These are phyloP conservation scores for Heliconius melpomene DNA, from an alignment of 1,140 invertebrate genomes.

Conservation along the genomic window DNA sequence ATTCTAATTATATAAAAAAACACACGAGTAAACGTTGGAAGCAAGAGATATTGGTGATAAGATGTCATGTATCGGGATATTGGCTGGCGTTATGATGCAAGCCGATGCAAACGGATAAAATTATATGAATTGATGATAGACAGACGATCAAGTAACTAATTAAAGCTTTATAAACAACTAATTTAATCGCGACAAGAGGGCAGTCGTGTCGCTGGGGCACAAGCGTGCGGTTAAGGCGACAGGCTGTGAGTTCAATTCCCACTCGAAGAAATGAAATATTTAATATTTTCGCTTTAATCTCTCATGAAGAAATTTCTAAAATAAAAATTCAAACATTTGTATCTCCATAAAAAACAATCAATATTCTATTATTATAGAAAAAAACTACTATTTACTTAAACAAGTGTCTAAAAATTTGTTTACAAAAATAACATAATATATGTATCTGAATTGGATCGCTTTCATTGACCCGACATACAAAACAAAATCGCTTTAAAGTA, in stretches of 20 bases:
- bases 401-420: background rate
- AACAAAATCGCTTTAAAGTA: background rate
- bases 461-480: slow-evolving; percentile 5
- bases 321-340: background rate
- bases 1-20: slow-evolving; percentile 59
- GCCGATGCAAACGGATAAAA: background rate
- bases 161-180: background rate
- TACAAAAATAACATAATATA: background rate
- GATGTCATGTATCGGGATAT: slow-evolving; percentile 20
- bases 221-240: too few species aligned
- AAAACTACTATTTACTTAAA: background rate
- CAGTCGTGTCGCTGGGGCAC: too few species aligned
- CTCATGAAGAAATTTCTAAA: too few species aligned
- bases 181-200: too few species aligned
- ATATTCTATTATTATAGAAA: background rate
- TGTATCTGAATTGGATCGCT: background rate
- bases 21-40: slow-evolving; percentile 32
- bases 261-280: too few species aligned
- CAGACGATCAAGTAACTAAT: background rate
- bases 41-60: slow-evolving; percentile 32
- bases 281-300: too few species aligned
- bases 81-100: slow-evolving; percentile 10
- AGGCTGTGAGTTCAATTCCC: too few species aligned
- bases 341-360: background rate
- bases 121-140: background rate